Evolutionary conservation across 2,888 invertebrate species (phyloP), one percentile per base, ranked within the genome.

Genomic region (Agriopis marginaria): DNA sequence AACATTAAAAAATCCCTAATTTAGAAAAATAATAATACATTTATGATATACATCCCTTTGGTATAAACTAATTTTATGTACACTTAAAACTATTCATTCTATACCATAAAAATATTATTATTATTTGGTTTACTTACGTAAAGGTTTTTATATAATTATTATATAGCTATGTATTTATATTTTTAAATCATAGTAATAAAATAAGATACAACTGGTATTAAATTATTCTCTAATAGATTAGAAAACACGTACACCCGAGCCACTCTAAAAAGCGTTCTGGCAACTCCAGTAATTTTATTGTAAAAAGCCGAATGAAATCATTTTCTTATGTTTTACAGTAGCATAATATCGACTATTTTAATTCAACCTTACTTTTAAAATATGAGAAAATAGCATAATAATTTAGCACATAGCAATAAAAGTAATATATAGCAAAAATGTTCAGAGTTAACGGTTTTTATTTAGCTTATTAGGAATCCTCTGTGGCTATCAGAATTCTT

Each of bases 31-130:
- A 78, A 77, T 80, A 81, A 80, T 82, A 82, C 79, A 77, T 79
- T 78, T 80, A 81, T 77, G 75, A 81, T 82, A 32, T 79, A 85
- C 61, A 67, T 71, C 68, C 82, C 89, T 90, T 89, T 89, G 89
- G 89, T 86, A 80, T 62, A 69, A 62, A 73, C 73, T 71, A 75
- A 74, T 47, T 59, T 40, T 71, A 72, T 75, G 68, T 75, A 70
- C 70, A 70, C 59, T 60, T 63, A 56, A 14, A 66, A 32, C 70
- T 77, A 80, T 81, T 81, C 76, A 79, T 63, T 32, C 32, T 39
- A 9, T 45, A 47, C 9, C 17, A 40, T 61, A 74, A 75, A 76
- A 77, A 39, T 32, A 32, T 44, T 56, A 42, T 56, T 58, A 61
- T 7, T 70, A 69, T 73, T 75, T 75, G 71, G 72, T 76, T 69